Evolutionary conservation across 2,888 invertebrate genomes (phyloP).

Genomic region (Ganaspis brasiliensis): DNA sequence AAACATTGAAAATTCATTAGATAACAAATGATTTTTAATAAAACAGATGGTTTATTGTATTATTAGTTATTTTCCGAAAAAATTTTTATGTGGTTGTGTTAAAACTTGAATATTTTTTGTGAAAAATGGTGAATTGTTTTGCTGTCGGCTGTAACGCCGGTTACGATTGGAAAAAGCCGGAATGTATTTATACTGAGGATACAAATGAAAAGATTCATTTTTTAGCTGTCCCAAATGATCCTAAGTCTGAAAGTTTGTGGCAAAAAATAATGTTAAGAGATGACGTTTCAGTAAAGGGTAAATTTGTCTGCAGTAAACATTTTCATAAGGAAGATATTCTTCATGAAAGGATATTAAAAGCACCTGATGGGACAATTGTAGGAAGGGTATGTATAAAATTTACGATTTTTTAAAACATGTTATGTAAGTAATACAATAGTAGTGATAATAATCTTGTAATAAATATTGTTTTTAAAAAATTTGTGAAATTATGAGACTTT

Average conservation of each 20-base stretch:
- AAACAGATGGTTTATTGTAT: background rate
- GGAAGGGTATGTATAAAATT: conserved; percentile 6
- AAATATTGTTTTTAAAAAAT: background rate
- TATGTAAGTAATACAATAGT: background rate
- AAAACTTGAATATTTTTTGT: background rate
- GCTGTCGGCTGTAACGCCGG: background rate
- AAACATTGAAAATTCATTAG: background rate
- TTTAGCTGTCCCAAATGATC: background rate
- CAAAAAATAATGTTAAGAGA: background rate
- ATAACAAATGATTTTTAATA: background rate
- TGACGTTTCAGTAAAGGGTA: background rate
- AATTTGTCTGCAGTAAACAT: background rate
- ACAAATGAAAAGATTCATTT: background rate
- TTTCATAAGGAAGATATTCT: background rate
- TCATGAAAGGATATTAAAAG: background rate
- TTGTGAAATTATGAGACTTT: too few species aligned
- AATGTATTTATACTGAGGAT: background rate
- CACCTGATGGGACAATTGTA: background rate
- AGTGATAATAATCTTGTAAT: background rate
- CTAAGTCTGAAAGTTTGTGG: background rate
- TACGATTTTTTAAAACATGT: background rate
- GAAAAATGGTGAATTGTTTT: background rate
- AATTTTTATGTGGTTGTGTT: background rate
- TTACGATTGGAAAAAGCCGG: background rate
- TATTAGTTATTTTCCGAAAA: background rate